Conservation (phyloP, 2,888 invertebrate genomes). For the Parascotia fuliginaria region DNA sequence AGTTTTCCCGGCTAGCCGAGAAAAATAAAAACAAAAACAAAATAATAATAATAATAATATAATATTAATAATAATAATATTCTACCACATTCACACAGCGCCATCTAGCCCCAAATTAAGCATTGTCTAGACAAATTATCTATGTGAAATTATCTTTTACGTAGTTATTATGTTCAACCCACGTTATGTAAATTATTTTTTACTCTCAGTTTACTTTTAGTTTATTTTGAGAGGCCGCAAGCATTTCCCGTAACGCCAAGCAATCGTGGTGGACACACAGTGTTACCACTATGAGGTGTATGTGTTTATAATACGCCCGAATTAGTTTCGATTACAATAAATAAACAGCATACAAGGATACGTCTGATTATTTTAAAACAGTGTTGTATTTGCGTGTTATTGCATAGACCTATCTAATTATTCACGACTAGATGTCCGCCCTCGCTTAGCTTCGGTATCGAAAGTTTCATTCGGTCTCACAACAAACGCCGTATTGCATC, state of each 20-base stretch:
- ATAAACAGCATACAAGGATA: conserved; percentile 1
- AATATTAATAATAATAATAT: no score
- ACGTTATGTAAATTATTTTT: no score
- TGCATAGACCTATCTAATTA: no score
- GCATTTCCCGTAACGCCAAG: conserved; percentile 32
- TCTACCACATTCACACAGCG: no score
- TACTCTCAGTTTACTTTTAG: conserved; percentile 25
- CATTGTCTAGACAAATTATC: conserved; percentile 8
- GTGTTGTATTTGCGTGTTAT: not conserved
- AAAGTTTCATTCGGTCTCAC: no score
- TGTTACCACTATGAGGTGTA: conserved; percentile 10
- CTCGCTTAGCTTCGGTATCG: no score
- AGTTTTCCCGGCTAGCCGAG: no score
- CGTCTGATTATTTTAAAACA: not conserved
- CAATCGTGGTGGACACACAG: conserved; percentile 18
- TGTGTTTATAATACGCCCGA: conserved; percentile 13
- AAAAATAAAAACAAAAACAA: no score
- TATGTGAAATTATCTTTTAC: not conserved
- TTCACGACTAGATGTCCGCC: no score
- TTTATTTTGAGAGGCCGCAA: conserved; percentile 42
- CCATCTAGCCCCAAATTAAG: no score
- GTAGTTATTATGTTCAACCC: not conserved
- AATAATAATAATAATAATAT: no score
- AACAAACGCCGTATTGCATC: no score
- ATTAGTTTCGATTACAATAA: conserved; percentile 9